Percentiles rank a stretch among this genome's conserved stretches.
phyloP scores from a whole-genome alignment of 2,113 vertebrate species.

The Semicossyphus pulcher region DNA sequence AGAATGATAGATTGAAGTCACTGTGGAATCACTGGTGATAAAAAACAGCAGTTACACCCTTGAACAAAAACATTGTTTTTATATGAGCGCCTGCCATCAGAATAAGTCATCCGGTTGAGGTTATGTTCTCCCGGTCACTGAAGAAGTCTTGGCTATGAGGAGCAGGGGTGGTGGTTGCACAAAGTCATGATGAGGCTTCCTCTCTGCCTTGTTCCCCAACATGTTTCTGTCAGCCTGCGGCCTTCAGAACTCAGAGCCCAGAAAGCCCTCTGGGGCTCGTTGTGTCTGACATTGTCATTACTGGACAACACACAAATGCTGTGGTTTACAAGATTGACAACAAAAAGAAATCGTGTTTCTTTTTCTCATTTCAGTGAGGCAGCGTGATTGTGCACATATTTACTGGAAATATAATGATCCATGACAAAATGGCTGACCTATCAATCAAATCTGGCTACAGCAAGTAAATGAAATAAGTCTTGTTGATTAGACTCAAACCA shows the following conservation, averaged over 20 bases:
- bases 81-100: constrained; percentile 65
- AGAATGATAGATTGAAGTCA: constrained; percentile 52
- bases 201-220: constrained; percentile 60
- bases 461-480: constrained; percentile 26
- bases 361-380: constrained; percentile 45
- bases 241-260: constrained; percentile 64
- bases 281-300: constrained; percentile 75
- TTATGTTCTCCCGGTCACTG: constrained; percentile 69
- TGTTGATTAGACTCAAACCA: constrained; percentile 47
- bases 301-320: constrained; percentile 72
- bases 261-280: constrained; percentile 56
- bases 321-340: constrained; percentile 71
- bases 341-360: constrained; percentile 61
- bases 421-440: constrained; percentile 49
- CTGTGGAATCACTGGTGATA: constrained; percentile 49
- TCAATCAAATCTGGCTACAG: constrained; percentile 65
- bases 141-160: constrained; percentile 67
- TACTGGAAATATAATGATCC: constrained; percentile 59
- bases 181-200: constrained; percentile 66
- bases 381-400: constrained; percentile 56
- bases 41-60: constrained; percentile 57
- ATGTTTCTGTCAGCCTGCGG: constrained; percentile 76
- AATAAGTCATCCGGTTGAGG: constrained; percentile 73
- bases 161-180: constrained; percentile 64
- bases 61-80: constrained; percentile 59